A percentile compares a stretch with the other conserved stretches of the same genome.
These are phyloP conservation scores for Toxotes jaculatrix DNA, from an alignment of 2,113 vertebrate species.

Conservation along the genomic window DNA sequence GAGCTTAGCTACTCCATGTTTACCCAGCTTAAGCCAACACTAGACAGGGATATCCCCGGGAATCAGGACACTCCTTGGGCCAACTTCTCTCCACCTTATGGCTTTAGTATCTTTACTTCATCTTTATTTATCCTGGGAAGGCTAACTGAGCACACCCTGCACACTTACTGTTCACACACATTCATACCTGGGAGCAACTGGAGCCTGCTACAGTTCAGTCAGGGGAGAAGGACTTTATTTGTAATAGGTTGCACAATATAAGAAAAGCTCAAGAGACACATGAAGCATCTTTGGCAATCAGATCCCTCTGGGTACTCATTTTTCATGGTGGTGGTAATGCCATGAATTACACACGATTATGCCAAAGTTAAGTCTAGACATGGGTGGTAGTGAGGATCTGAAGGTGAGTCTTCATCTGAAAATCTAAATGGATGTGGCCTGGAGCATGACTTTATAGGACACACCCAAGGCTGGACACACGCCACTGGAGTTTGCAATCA, in stretches of 20 bases:
- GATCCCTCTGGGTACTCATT: slow-evolving; percentile 1
- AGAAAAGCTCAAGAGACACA: slow-evolving; percentile 10
- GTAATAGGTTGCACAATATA: neutral
- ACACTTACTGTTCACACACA: slow-evolving; percentile 41
- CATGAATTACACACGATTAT: slow-evolving; percentile 12
- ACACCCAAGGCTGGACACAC: neutral
- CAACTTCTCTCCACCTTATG: slow-evolving; percentile 66
- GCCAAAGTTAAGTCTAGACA: slow-evolving; percentile 14
- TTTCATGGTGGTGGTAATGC: slow-evolving; percentile 8
- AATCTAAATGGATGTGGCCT: neutral
- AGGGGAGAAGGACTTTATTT: neutral
- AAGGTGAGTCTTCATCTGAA: neutral
- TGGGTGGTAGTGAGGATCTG: neutral
- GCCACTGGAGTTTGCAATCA: neutral
- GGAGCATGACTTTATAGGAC: neutral
- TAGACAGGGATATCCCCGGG: slow-evolving; percentile 65
- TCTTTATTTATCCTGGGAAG: slow-evolving; percentile 64
- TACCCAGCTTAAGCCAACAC: slow-evolving; percentile 51
- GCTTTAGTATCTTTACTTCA: slow-evolving; percentile 54
- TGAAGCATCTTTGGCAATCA: slow-evolving; percentile 21
- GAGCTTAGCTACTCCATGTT: slow-evolving; percentile 53
- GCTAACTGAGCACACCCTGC: slow-evolving; percentile 58
- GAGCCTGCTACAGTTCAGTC: neutral
- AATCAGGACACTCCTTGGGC: slow-evolving; percentile 75
- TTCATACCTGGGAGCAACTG: slow-evolving; percentile 17